A percentile compares a stretch with the other conserved stretches of the same genome.
phyloP scores from a whole-genome alignment of 2,888 invertebrate species.

The Allolobophora icterica region DNA sequence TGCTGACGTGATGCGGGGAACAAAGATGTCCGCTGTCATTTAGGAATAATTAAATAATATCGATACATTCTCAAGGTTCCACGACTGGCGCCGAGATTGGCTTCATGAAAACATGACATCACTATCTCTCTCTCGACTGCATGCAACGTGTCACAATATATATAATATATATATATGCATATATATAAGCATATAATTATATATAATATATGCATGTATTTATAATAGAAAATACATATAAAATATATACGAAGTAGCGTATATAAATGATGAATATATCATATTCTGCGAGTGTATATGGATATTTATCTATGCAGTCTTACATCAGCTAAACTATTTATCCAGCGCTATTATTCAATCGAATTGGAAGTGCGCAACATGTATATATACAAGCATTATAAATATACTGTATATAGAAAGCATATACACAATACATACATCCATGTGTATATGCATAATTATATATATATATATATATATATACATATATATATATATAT shows the following conservation, averaged over 20 bases:
- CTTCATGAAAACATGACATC: background rate
- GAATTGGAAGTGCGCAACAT: background rate
- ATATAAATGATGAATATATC: background rate
- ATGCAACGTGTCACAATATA: too few species aligned
- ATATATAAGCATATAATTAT: too few species aligned
- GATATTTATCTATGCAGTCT: background rate
- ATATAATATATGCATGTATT: too few species aligned
- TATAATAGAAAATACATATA: background rate
- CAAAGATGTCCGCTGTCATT: background rate
- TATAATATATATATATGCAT: background rate
- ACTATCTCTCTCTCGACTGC: background rate
- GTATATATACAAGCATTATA: background rate
- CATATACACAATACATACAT: background rate
- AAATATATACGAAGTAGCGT: background rate
- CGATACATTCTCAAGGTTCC: background rate
- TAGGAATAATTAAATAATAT: constrained; percentile 8
- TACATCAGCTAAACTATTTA: background rate
- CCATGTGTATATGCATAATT: too few species aligned
- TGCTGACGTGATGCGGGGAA: background rate
- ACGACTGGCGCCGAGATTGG: background rate
- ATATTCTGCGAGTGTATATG: background rate
- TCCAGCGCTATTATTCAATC: background rate
- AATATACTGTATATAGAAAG: background rate
- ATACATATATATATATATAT: too few species aligned
- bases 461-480: too few species aligned